A percentile compares a stretch with the other conserved stretches of the same genome.
These are phyloP conservation scores for Macrotrachela quadricornifera DNA, from an alignment of 1,140 invertebrate species.

Conservation along the genomic window DNA sequence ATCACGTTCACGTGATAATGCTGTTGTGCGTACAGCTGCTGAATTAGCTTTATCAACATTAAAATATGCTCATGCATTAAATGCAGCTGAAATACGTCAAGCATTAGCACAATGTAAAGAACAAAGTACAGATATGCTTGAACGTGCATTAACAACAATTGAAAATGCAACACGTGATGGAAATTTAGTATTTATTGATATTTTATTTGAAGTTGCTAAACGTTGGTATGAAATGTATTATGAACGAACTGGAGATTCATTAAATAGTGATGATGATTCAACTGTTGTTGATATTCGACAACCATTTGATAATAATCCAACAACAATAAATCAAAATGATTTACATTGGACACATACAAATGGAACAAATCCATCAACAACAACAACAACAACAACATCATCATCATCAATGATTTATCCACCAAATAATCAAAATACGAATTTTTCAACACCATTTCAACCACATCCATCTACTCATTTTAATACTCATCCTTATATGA, in stretches of 20 bases:
- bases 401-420: neutral
- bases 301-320: neutral
- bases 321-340: neutral
- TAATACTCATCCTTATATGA: too few relatives aligned
- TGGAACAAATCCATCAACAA: neutral
- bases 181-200: conserved; percentile 63
- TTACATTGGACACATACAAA: neutral
- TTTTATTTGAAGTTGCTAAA: conserved; percentile 74
- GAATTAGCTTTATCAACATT: conserved; percentile 78
- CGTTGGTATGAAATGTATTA: conserved; percentile 67
- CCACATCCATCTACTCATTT: too few relatives aligned
- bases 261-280: neutral
- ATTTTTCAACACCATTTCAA: too few relatives aligned
- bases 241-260: neutral
- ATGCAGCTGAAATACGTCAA: conserved; percentile 82
- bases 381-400: neutral
- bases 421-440: neutral
- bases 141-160: conserved; percentile 77
- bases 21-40: conserved; percentile 50
- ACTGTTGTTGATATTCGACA: neutral
- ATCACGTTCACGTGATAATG: conserved; percentile 47
- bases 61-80: conserved; percentile 78
- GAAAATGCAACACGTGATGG: conserved; percentile 77
- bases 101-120: conserved; percentile 81
- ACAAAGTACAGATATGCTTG: conserved; percentile 77